A percentile compares a stretch with the other conserved stretches of the same genome.
Conservation (phyloP, 2,113 vertebrate genomes). For the Psettodes erumei region DNA sequence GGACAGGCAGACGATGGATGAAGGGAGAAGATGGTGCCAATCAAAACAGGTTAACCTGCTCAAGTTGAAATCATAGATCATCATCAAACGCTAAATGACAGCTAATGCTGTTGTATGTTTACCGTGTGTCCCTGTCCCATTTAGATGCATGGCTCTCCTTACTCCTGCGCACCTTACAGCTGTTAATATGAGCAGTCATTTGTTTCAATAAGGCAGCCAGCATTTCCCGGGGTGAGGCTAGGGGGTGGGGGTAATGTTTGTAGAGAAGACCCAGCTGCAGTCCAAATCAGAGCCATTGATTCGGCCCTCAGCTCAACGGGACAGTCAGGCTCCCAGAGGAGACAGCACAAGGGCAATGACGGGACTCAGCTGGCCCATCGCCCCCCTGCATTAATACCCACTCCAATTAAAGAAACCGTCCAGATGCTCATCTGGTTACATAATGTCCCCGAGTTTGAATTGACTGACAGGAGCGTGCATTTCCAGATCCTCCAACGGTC, state of each 20-base stretch:
- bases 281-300: conserved; percentile 71
- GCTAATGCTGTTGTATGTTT: conserved; percentile 26
- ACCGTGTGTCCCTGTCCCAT: conserved; percentile 20
- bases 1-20: background rate
- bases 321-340: conserved; percentile 66
- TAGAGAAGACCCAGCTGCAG: conserved; percentile 70
- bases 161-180: conserved; percentile 50
- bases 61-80: conserved; percentile 26
- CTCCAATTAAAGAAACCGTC: conserved; percentile 63
- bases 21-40: background rate
- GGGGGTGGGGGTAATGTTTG: conserved; percentile 62
- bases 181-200: conserved; percentile 50
- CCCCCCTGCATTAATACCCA: conserved; percentile 69
- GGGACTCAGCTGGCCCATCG: conserved; percentile 69
- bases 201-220: conserved; percentile 62
- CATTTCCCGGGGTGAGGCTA: conserved; percentile 40
- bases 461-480: conserved; percentile 16
- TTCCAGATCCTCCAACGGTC: background rate
- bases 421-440: conserved; percentile 53
- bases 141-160: conserved; percentile 32
- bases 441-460: conserved; percentile 9
- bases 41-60: conserved; percentile 14
- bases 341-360: conserved; percentile 42
- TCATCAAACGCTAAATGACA: conserved; percentile 35
- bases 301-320: conserved; percentile 63